Conservation (phyloP, 2,888 invertebrate species). For the Himalopsyche tibetana region DNA sequence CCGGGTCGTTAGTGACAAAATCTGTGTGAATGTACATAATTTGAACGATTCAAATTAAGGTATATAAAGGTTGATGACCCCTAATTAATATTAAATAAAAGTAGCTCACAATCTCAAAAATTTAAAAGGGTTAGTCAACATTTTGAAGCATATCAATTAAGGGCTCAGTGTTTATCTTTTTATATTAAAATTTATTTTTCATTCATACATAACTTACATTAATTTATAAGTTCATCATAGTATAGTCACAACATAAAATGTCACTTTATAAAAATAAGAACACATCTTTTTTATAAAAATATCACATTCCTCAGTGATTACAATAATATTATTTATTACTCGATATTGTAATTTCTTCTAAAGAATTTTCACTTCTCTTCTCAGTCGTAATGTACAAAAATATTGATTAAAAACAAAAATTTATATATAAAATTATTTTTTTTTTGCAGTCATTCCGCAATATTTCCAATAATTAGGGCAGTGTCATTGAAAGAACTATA, state of each 20-base stretch:
- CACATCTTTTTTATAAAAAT: conserved; percentile 39
- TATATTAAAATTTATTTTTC: conserved; percentile 9
- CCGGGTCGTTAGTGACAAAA: no score
- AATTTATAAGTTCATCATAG: neutral
- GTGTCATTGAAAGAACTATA: conserved; percentile 1
- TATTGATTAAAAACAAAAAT: conserved; percentile 8
- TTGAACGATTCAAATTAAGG: no score
- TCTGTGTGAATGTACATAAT: no score
- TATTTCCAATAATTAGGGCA: conserved; percentile 26
- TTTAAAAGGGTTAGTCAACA: no score
- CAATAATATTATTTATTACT: conserved; percentile 33
- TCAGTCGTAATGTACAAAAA: conserved; percentile 42
- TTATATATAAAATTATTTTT: conserved; percentile 3
- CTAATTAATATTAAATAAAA: no score
- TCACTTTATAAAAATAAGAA: conserved; percentile 35
- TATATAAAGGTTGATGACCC: no score
- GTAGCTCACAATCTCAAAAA: no score
- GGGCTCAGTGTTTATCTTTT: neutral
- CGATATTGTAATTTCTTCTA: conserved; percentile 17
- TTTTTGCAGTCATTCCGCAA: neutral
- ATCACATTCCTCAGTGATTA: conserved; percentile 36
- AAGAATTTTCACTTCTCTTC: neutral
- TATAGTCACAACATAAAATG: conserved; percentile 19
- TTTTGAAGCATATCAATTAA: neutral
- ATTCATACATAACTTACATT: neutral